phyloP scores from a whole-genome alignment of 2,797 vertebrate species.

The Acipenser transmontanus region DNA sequence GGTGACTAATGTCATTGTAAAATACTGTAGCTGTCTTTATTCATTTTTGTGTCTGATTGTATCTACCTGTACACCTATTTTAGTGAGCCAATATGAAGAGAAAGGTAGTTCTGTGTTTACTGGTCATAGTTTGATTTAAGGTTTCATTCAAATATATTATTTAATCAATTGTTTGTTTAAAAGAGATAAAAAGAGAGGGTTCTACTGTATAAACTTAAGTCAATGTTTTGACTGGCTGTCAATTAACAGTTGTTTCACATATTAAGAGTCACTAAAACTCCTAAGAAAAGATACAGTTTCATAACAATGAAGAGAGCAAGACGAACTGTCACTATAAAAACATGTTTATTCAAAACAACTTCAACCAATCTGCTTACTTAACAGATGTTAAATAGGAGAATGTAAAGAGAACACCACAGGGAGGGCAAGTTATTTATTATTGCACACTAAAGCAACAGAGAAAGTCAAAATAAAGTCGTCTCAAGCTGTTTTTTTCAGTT shows the following conservation, averaged over 20 bases:
- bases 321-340: constrained; percentile 48
- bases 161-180: constrained; percentile 29
- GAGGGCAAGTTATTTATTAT: constrained; percentile 52
- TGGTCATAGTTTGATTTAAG: constrained; percentile 57
- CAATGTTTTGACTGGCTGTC: constrained; percentile 72
- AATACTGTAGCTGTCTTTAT: constrained; percentile 49
- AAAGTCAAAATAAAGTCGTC: constrained; percentile 43
- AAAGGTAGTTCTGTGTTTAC: constrained; percentile 63
- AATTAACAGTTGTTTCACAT: constrained; percentile 64
- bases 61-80: constrained; percentile 66
- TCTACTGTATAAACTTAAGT: constrained; percentile 10
- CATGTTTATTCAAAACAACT: constrained; percentile 51
- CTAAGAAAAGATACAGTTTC: constrained; percentile 46
- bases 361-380: constrained; percentile 42
- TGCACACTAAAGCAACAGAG: constrained; percentile 43
- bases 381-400: constrained; percentile 45
- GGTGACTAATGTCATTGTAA: constrained; percentile 39
- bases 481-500: constrained; percentile 25
- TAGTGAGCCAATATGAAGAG: constrained; percentile 48
- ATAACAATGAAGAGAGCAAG: constrained; percentile 48
- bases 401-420: constrained; percentile 42
- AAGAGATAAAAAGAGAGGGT: constrained; percentile 11
- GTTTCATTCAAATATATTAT: constrained; percentile 56
- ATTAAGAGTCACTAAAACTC: constrained; percentile 45
- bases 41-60: constrained; percentile 54